Conservation (phyloP, 2,888 invertebrate species). For the Hypomecis punctinalis region DNA sequence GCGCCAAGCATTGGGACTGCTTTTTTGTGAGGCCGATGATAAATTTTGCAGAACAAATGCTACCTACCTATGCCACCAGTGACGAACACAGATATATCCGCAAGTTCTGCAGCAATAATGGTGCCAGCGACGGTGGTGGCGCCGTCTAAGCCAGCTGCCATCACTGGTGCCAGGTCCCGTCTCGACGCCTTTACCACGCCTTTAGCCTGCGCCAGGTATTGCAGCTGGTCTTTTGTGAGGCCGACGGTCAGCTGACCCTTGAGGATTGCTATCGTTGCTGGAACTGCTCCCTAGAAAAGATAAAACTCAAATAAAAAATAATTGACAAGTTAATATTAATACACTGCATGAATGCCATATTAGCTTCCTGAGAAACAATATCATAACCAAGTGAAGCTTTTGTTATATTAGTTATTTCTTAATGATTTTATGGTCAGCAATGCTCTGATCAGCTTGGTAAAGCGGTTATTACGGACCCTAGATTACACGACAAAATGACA, state of each 20-base stretch:
- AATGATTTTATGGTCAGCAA: too few species aligned
- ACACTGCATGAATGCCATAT: too few species aligned
- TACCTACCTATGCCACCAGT: conserved; percentile 91
- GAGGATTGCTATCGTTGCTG: conserved; percentile 96
- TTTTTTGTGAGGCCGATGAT: too few species aligned
- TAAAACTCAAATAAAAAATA: conserved; percentile 25
- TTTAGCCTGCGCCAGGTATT: conserved; percentile 85
- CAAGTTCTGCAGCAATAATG: conserved; percentile 92
- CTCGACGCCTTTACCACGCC: conserved; percentile 93
- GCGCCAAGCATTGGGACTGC: too few species aligned
- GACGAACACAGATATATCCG: conserved; percentile 95
- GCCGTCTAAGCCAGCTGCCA: conserved; percentile 89
- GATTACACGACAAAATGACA: too few species aligned
- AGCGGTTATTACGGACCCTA: too few species aligned
- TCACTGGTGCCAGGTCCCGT: conserved; percentile 92
- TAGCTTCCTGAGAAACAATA: neutral
- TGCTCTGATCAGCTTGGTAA: too few species aligned
- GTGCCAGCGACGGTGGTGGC: conserved; percentile 99
- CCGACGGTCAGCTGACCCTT: conserved; percentile 94
- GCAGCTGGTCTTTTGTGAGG: conserved; percentile 86
- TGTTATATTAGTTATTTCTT: too few species aligned
- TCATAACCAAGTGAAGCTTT: too few species aligned
- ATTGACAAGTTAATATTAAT: neutral
- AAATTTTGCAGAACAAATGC: neutral
- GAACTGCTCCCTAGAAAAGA: conserved; percentile 88